A percentile compares a stretch with the other conserved stretches of the same genome.
phyloP scores from a whole-genome alignment of 2,888 invertebrate species.

The Cantharis nigra region DNA sequence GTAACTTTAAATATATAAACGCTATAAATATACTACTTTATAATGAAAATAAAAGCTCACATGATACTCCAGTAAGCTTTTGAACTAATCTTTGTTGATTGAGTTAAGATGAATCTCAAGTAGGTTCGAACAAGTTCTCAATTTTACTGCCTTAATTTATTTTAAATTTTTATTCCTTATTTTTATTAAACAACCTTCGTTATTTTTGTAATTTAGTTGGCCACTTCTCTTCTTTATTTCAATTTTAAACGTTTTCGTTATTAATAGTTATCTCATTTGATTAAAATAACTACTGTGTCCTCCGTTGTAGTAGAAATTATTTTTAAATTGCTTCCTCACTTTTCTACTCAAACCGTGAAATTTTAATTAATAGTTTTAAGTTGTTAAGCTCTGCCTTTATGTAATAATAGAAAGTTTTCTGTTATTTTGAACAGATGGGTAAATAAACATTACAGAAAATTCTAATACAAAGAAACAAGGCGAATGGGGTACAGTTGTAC shows the following conservation, averaged over 20 bases:
- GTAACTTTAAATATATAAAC: slow-evolving; percentile 18
- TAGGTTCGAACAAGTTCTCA: background rate
- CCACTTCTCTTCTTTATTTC: background rate
- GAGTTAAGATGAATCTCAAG: background rate
- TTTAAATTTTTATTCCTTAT: background rate
- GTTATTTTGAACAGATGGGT: background rate
- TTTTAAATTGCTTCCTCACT: slow-evolving; percentile 1
- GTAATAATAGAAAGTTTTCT: background rate
- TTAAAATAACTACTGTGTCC: background rate
- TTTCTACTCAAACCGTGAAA: background rate
- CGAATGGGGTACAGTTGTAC: background rate
- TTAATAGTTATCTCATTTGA: background rate
- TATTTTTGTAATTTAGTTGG: background rate
- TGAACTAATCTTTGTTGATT: background rate
- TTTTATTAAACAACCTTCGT: background rate
- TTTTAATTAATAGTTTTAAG: background rate
- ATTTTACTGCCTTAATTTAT: background rate
- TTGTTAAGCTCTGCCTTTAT: background rate
- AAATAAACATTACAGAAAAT: background rate
- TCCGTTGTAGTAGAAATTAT: background rate
- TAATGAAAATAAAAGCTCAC: background rate
- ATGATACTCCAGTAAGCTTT: background rate
- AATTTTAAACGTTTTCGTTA: background rate
- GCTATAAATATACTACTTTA: slow-evolving; percentile 4
- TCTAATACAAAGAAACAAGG: background rate